Evolutionary conservation across 2,797 vertebrate species (phyloP).

Genomic region (Anabas testudineus): DNA sequence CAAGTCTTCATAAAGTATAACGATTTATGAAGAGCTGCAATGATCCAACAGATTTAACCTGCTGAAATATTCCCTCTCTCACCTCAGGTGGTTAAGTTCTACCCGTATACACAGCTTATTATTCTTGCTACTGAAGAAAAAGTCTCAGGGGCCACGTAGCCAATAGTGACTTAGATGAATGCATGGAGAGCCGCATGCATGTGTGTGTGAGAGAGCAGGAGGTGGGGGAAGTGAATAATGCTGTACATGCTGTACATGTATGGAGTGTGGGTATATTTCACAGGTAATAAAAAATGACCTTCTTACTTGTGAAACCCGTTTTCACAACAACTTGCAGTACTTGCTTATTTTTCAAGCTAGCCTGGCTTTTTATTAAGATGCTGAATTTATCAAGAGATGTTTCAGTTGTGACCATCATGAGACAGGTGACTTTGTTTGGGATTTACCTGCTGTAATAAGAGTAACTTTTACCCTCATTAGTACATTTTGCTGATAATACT

Average conservation of each 20-base stretch:
- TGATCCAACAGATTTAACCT: neutral
- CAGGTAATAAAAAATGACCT: too few species aligned
- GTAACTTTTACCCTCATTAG: neutral
- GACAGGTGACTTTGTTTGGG: neutral
- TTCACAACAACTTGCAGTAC: too few species aligned
- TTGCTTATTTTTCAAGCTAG: too few species aligned
- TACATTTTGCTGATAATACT: neutral
- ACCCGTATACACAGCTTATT: slow-evolving; percentile 7
- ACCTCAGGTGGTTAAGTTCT: slow-evolving; percentile 10
- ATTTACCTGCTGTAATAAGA: neutral
- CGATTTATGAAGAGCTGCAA: neutral
- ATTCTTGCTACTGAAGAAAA: slow-evolving; percentile 16
- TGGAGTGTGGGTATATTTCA: too few species aligned
- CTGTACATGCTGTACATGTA: too few species aligned
- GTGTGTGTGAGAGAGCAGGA: neutral
- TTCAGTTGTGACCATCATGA: neutral
- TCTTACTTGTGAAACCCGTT: too few species aligned
- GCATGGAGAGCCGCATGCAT: too few species aligned
- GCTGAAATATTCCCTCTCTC: slow-evolving; percentile 52
- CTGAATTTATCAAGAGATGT: neutral
- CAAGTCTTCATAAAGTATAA: neutral
- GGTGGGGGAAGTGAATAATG: too few species aligned
- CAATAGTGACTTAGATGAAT: slow-evolving; percentile 16
- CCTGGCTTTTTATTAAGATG: neutral
- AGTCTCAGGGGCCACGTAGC: slow-evolving; percentile 19